Conservation (phyloP, 1,140 invertebrate genomes). For the Myzus persicae region DNA sequence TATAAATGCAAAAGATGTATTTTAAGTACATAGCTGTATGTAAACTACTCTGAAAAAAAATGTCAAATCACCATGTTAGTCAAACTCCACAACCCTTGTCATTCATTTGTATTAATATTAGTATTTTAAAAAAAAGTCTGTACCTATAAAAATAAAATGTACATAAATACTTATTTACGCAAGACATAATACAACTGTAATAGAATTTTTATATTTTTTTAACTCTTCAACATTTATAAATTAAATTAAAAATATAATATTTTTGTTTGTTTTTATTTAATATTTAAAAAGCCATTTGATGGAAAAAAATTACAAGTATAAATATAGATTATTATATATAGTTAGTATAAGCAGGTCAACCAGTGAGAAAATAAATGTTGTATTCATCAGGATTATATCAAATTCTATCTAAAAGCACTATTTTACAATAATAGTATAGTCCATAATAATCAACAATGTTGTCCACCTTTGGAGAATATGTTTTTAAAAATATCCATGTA, state of each 20-base stretch:
- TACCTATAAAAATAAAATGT: not conserved
- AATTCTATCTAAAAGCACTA: not conserved
- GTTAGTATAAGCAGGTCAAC: not conserved
- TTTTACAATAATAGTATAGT: not conserved
- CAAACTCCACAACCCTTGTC: not conserved
- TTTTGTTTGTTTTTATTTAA: constrained; percentile 1
- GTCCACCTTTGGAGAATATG: too few relatives aligned
- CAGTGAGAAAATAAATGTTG: not conserved
- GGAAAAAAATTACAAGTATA: not conserved
- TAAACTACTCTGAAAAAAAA: constrained; percentile 37
- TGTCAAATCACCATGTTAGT: constrained; percentile 45
- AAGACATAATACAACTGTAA: not conserved
- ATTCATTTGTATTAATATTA: not conserved
- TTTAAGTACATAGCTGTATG: not conserved
- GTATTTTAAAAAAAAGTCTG: not conserved
- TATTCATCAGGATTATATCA: not conserved
- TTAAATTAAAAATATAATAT: not conserved
- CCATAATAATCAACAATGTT: too few relatives aligned
- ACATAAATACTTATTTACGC: not conserved
- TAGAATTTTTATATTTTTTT: not conserved
- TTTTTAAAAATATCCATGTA: too few relatives aligned
- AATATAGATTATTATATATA: not conserved
- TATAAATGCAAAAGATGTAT: not conserved
- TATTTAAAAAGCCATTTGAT: not conserved
- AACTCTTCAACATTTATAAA: not conserved